Evolutionary conservation across 1,140 invertebrate genomes (phyloP).

Genomic region (Hylaeus anthracinus): DNA sequence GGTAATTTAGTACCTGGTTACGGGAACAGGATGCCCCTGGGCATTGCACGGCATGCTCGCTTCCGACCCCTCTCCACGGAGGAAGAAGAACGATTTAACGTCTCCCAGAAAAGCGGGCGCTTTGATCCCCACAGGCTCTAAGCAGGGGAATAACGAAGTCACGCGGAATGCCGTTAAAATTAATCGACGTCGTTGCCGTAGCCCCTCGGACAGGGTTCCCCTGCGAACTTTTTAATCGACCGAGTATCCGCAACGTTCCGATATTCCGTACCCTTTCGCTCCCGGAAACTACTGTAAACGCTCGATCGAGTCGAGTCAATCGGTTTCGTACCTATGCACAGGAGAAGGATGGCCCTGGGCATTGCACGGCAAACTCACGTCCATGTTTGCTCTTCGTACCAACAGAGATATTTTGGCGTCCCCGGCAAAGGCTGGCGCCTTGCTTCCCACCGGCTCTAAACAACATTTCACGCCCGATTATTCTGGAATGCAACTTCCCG

Average conservation of each 20-base stretch:
- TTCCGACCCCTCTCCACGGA: slow-evolving; percentile 60
- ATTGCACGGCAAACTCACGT: slow-evolving; percentile 84
- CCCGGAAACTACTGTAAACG: neutral
- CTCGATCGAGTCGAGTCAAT: neutral
- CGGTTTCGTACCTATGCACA: slow-evolving; percentile 84
- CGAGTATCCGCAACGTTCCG: neutral
- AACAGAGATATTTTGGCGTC: slow-evolving; percentile 72
- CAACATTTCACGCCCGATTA: slow-evolving; percentile 57
- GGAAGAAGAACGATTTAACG: slow-evolving; percentile 68
- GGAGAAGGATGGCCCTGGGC: slow-evolving; percentile 88
- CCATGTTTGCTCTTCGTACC: slow-evolving; percentile 74
- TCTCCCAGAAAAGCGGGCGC: slow-evolving; percentile 74
- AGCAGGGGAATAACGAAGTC: slow-evolving; percentile 52
- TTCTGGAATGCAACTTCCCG: neutral
- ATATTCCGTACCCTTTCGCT: neutral
- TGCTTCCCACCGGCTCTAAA: slow-evolving; percentile 77
- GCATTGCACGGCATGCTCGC: slow-evolving; percentile 83
- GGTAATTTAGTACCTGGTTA: slow-evolving; percentile 64
- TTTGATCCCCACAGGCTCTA: slow-evolving; percentile 74
- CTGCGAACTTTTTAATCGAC: slow-evolving; percentile 17
- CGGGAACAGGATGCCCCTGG: slow-evolving; percentile 86
- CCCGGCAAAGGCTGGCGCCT: slow-evolving; percentile 72
- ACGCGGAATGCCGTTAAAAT: slow-evolving; percentile 23
- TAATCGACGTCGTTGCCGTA: neutral
- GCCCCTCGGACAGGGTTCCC: slow-evolving; percentile 56